Evolutionary conservation across 2,113 vertebrate species (phyloP), one percentile per base, ranked within the genome.

Genomic region (Prietella phreatophila): DNA sequence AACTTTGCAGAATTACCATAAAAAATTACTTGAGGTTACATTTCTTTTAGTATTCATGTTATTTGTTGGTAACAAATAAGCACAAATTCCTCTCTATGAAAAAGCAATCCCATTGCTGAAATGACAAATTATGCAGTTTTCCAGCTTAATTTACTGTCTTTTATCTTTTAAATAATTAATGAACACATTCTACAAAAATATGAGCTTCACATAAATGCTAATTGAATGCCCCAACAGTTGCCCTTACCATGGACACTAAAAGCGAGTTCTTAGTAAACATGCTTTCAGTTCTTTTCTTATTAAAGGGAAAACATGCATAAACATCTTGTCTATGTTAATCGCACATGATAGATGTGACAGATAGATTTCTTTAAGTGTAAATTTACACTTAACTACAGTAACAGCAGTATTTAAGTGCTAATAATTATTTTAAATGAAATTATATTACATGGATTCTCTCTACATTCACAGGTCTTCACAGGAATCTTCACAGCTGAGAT

Each of bases 401-500:
- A 56, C 30, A 39, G 20, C 4, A 39, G 15, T 22, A 39, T 27
- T 30, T 30, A 53, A 53, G 25, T 79, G 47, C 47, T 53, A n/a
- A 50, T 10, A 10, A n/a, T 53, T 53, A 27, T 36, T 25, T 56
- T 30, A 11, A 11, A 11, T n/a, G 1, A 65, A 27, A 14, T 58
- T 0, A 53, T 36, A 20, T 19, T 22, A 39, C 4, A 53, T 63
- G 3, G 20, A 20, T 55, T 78, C n/a, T 53, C 69, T 89, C 30
- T 22, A 39, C 69, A 11, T 42, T 86, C 33, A 27, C 84, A 99
- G 98, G 97, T 99, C 88, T 99, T 99, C 94, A 98, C 98, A 0
- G 98, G 97, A 15, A 99, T 99, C 95, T 99, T 99, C 94, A 98
- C 98, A 0, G 96, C 97, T 11, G 98, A 99, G 95, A 99, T 99